Percentiles rank a stretch among this genome's conserved stretches.
phyloP scores from a whole-genome alignment of 64 coral and sea anemone genomes.

The Astreopora myriophthalma region DNA sequence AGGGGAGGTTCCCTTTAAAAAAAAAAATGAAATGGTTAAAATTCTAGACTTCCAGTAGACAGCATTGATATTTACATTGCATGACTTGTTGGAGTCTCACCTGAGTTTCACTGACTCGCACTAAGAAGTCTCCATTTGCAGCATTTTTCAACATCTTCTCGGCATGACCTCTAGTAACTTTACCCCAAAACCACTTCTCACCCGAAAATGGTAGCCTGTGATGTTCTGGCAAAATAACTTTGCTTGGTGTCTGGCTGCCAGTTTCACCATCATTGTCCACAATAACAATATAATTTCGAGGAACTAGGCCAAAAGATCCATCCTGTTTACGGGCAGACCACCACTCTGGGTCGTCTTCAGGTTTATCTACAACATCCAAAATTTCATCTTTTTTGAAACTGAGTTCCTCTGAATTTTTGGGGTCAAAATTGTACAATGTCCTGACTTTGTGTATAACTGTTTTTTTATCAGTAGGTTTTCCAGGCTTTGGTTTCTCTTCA shows the following conservation, averaged over 20 bases:
- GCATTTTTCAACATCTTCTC: constrained; percentile 77
- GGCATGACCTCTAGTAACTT: constrained; percentile 80
- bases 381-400: constrained; percentile 90
- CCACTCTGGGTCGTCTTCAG: constrained; percentile 92
- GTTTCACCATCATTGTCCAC: constrained; percentile 49
- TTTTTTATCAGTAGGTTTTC: constrained; percentile 15
- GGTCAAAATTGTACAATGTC: constrained; percentile 87
- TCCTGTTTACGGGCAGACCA: constrained; percentile 84
- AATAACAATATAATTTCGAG: constrained; percentile 94
- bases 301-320: constrained; percentile 84
- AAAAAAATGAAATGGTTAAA: too few relatives aligned
- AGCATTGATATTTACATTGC: background rate
- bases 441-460: constrained; percentile 62
- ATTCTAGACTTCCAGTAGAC: background rate
- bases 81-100: constrained; percentile 39
- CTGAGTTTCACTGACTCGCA: constrained; percentile 93
- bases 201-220: constrained; percentile 57
- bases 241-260: constrained; percentile 1
- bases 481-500: constrained; percentile 14
- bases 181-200: constrained; percentile 91
- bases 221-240: constrained; percentile 31
- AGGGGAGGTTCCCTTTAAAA: too few relatives aligned
- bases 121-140: constrained; percentile 85
- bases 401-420: constrained; percentile 81
- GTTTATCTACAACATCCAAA: constrained; percentile 90